phyloP scores from a whole-genome alignment of 2,888 invertebrate genomes.

The Drosophila kuntzei region DNA sequence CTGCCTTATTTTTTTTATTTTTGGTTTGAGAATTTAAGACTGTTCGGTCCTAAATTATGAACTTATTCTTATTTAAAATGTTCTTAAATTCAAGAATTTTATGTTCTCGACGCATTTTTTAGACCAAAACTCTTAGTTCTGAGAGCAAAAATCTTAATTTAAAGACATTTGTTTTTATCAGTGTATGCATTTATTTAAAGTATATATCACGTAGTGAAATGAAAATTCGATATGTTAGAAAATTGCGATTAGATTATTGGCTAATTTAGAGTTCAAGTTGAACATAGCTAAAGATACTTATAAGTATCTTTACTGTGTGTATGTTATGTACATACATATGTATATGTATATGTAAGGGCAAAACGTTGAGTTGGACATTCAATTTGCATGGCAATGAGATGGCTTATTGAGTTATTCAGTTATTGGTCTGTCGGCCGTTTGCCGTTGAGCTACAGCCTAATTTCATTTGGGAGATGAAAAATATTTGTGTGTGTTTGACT shows the following conservation, averaged over 20 bases:
- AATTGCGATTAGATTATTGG: constrained; percentile 4
- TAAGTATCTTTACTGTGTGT: too few relatives aligned
- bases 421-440: constrained; percentile 34
- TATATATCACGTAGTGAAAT: too few relatives aligned
- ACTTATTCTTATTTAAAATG: too few relatives aligned
- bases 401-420: constrained; percentile 63
- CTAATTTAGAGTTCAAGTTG: constrained; percentile 12
- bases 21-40: too few relatives aligned
- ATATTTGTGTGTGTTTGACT: constrained; percentile 14
- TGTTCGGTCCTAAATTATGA: too few relatives aligned
- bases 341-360: neutral
- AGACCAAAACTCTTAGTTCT: too few relatives aligned
- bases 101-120: too few relatives aligned
- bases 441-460: constrained; percentile 50
- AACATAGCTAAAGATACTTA: neutral
- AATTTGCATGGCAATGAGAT: constrained; percentile 64
- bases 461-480: constrained; percentile 53
- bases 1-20: too few relatives aligned
- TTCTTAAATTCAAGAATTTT: too few relatives aligned
- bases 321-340: neutral
- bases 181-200: too few relatives aligned
- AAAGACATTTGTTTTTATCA: too few relatives aligned
- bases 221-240: constrained; percentile 4
- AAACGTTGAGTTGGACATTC: constrained; percentile 35
- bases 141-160: too few relatives aligned